These are phyloP conservation scores for Euphysa ruthae DNA, from an alignment of 30 jellyfish, hydroid and myxozoan genomes.

Conservation along the genomic window DNA sequence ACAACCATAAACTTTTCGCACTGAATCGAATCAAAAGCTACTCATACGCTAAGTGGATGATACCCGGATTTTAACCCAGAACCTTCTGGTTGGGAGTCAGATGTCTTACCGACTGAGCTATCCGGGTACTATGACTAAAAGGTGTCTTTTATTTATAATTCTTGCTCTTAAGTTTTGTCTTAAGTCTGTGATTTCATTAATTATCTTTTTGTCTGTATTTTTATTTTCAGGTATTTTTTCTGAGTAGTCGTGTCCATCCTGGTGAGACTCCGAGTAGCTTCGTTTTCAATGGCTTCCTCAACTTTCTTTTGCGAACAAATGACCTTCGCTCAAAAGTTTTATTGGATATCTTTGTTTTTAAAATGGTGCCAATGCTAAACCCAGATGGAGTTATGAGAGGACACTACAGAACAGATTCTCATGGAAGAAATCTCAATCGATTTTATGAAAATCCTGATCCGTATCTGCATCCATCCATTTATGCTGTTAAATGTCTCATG, in stretches of 20 bases:
- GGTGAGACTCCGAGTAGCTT: slow-evolving; percentile 94
- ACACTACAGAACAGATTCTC: slow-evolving; percentile 72
- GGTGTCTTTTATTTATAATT: too few relatives aligned
- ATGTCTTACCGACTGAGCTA: too few relatives aligned
- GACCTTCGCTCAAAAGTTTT: slow-evolving; percentile 64
- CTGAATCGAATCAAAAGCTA: too few relatives aligned
- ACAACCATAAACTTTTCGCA: too few relatives aligned
- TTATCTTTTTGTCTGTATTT: too few relatives aligned
- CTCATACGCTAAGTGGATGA: too few relatives aligned
- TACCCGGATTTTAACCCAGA: too few relatives aligned
- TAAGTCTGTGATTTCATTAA: too few relatives aligned
- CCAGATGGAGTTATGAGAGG: slow-evolving; percentile 95
- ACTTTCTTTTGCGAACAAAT: slow-evolving; percentile 42
- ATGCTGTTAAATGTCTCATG: slow-evolving; percentile 53
- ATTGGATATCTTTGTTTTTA: slow-evolving; percentile 55
- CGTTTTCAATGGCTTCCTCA: slow-evolving; percentile 79
- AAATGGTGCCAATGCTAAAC: slow-evolving; percentile 80
- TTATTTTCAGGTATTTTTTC: slow-evolving; percentile 43
- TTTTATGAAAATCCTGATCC: slow-evolving; percentile 68
- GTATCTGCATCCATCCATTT: slow-evolving; percentile 69
- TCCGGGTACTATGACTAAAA: too few relatives aligned
- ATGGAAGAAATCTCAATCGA: slow-evolving; percentile 88
- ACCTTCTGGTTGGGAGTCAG: too few relatives aligned
- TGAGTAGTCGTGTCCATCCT: slow-evolving; percentile 93
- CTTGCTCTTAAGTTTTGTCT: too few relatives aligned